phyloP scores from a whole-genome alignment of 2,113 vertebrate species.

The Apistogramma diplotaenia region DNA sequence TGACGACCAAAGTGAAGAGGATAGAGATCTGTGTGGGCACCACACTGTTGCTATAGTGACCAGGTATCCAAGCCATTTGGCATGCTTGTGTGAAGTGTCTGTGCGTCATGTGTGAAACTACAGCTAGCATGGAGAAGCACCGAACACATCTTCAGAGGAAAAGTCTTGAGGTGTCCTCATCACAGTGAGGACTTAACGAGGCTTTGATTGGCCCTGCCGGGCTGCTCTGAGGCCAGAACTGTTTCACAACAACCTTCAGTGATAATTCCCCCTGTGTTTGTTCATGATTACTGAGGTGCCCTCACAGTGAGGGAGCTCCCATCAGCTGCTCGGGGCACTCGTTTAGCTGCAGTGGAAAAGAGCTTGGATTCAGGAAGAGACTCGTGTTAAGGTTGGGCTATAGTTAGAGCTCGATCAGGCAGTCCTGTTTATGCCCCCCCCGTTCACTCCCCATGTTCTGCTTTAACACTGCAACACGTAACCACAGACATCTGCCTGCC shows the following conservation, averaged over 20 bases:
- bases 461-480: no score
- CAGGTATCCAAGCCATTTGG: constrained; percentile 51
- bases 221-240: background rate
- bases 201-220: background rate
- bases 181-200: background rate
- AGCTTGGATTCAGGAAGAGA: no score
- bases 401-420: no score
- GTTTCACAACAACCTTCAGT: background rate
- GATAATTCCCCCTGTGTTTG: background rate
- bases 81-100: constrained; percentile 27
- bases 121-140: background rate
- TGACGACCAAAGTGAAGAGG: constrained; percentile 45
- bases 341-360: no score
- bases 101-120: background rate
- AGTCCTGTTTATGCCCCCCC: no score
- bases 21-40: constrained; percentile 43
- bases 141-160: background rate
- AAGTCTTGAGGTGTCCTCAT: background rate
- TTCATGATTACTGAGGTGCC: background rate
- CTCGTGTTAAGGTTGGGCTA: no score
- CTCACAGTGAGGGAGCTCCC: no score
- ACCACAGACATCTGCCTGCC: no score
- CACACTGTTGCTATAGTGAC: constrained; percentile 36
- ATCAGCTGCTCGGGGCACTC: no score
- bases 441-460: no score